Conservation (phyloP, 2,888 invertebrate genomes). For the Augochlorella aurata region DNA sequence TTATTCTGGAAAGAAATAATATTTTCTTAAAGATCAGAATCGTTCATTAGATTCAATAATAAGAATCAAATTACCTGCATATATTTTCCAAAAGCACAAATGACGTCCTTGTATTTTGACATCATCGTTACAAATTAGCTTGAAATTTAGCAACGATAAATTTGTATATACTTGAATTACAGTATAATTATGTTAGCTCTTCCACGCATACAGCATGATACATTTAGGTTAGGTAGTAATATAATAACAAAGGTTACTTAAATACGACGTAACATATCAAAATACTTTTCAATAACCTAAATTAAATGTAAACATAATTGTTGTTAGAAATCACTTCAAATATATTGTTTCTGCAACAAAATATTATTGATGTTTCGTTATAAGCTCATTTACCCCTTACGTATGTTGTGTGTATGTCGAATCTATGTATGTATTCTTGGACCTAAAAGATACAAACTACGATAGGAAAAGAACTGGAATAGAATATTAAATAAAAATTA, state of each 20-base stretch:
- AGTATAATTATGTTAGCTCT: not conserved
- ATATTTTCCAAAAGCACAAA: conserved; percentile 47
- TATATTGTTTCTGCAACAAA: not conserved
- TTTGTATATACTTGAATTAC: not conserved
- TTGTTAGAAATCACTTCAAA: not conserved
- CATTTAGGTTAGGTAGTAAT: not conserved
- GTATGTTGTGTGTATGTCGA: too few relatives aligned
- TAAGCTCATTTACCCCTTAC: not conserved
- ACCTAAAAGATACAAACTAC: too few relatives aligned
- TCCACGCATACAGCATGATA: not conserved
- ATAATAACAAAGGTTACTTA: not conserved
- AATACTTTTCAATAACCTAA: not conserved
- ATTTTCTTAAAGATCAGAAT: not conserved
- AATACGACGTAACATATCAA: not conserved
- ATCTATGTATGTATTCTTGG: too few relatives aligned
- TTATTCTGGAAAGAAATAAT: conserved; percentile 54
- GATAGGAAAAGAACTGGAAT: too few relatives aligned
- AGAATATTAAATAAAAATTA: too few relatives aligned
- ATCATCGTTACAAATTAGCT: conserved; percentile 47
- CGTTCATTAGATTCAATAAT: not conserved
- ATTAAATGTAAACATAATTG: not conserved
- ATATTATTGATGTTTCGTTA: not conserved
- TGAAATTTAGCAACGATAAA: not conserved
- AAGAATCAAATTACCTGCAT: conserved; percentile 46
- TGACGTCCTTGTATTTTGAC: conserved; percentile 25